Conservation (phyloP, 2,888 invertebrate genomes). For the Teleogryllus oceanicus region DNA sequence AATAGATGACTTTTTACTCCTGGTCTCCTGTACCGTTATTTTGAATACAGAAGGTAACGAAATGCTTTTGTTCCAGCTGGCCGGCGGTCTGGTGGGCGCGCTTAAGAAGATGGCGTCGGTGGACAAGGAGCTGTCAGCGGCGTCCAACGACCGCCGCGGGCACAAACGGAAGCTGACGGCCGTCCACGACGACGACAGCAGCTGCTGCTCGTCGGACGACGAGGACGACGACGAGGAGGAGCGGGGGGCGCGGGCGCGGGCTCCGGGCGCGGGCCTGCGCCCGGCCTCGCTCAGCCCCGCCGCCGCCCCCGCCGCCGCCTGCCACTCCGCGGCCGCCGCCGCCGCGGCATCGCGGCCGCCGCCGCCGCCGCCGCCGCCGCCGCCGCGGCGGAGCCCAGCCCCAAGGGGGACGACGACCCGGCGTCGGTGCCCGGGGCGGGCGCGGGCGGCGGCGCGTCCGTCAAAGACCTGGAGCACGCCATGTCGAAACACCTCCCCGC, state of each 20-base stretch:
- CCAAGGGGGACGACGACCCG: not conserved
- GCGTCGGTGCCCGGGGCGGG: not conserved
- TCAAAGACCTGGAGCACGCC: slow-evolving; percentile 90
- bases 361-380: slow-evolving; percentile 55
- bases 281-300: slow-evolving; percentile 57
- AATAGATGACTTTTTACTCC: too few species aligned
- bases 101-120: slow-evolving; percentile 30
- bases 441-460: slow-evolving; percentile 55
- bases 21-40: too few species aligned
- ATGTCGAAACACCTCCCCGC: slow-evolving; percentile 91
- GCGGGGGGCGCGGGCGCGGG: slow-evolving; percentile 41
- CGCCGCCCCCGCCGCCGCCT: slow-evolving; percentile 63
- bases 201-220: slow-evolving; percentile 51
- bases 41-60: too few species aligned
- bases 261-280: slow-evolving; percentile 47
- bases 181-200: slow-evolving; percentile 49
- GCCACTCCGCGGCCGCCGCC: slow-evolving; percentile 95
- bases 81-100: slow-evolving; percentile 35
- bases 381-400: slow-evolving; percentile 48
- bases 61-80: slow-evolving; percentile 32
- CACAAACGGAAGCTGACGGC: slow-evolving; percentile 58
- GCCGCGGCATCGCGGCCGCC: slow-evolving; percentile 48
- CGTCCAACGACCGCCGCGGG: slow-evolving; percentile 46
- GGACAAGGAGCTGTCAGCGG: slow-evolving; percentile 34
- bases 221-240: slow-evolving; percentile 50